A percentile compares a stretch with the other conserved stretches of the same genome.
These are phyloP conservation scores for Gopherus flavomarginatus DNA, from an alignment of 2,113 vertebrate species.

Conservation along the genomic window DNA sequence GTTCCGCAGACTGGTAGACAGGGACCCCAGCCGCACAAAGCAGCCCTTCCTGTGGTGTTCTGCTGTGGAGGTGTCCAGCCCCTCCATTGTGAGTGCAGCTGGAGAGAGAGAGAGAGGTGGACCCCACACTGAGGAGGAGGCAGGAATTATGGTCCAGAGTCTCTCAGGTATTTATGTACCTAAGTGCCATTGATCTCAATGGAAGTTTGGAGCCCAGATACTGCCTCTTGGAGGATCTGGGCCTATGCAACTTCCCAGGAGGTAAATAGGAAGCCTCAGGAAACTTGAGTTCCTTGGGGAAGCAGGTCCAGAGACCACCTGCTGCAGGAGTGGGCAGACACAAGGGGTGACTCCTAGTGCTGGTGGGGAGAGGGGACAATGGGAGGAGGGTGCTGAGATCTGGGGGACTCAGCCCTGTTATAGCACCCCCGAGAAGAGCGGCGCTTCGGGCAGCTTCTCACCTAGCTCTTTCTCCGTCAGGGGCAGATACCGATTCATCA, in stretches of 20 bases:
- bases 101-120: not conserved
- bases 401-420: not conserved
- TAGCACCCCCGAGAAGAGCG: not conserved
- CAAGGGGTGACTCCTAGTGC: not conserved
- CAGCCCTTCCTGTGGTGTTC: conserved; percentile 50
- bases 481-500: conserved; percentile 87
- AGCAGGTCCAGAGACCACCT: not conserved
- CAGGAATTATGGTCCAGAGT: not conserved
- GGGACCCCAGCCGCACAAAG: conserved; percentile 81
- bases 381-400: not conserved
- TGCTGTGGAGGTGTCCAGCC: not conserved
- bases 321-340: not conserved
- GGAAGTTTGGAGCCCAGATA: not conserved
- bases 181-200: too few relatives aligned
- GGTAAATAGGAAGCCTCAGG: not conserved
- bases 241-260: not conserved
- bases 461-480: conserved; percentile 86
- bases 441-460: conserved; percentile 55
- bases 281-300: not conserved
- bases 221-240: not conserved
- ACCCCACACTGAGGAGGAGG: not conserved
- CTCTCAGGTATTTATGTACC: not conserved
- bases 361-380: too few relatives aligned
- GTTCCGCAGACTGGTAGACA: conserved; percentile 79
- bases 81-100: not conserved